Evolutionary conservation across 1,140 invertebrate species (phyloP).

Genomic region (Drosophila malerkotliana): DNA sequence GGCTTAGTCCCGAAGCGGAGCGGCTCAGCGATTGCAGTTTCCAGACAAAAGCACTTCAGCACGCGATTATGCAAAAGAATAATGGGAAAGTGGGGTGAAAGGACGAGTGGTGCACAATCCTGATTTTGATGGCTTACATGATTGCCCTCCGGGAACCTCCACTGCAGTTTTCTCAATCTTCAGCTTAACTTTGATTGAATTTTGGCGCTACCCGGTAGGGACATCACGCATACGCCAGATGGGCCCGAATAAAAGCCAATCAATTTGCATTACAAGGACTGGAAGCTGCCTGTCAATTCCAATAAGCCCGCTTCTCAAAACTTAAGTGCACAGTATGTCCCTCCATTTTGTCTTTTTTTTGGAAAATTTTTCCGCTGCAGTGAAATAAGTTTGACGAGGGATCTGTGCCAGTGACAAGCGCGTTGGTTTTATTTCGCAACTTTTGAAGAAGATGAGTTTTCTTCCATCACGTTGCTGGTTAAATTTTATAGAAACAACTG

Average conservation of each 20-base stretch:
- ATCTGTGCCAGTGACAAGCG: conserved; percentile 32
- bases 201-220: conserved; percentile 2
- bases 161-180: conserved; percentile 11
- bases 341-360: conserved; percentile 11
- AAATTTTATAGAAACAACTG: not conserved
- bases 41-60: conserved; percentile 42
- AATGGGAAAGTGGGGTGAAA: not conserved
- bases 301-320: conserved; percentile 46
- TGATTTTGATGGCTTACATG: conserved; percentile 30
- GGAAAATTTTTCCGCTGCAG: conserved; percentile 25
- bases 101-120: not conserved
- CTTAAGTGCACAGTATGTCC: conserved; percentile 28
- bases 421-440: conserved; percentile 15
- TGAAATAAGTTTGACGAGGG: conserved; percentile 35
- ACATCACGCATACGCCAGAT: conserved; percentile 28
- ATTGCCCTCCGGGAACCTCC: conserved; percentile 22
- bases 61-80: conserved; percentile 29
- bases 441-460: conserved; percentile 15
- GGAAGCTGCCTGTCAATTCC: conserved; percentile 59
- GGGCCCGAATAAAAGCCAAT: conserved; percentile 41
- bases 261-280: conserved; percentile 45
- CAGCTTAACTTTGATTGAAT: conserved; percentile 50
- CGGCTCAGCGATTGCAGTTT: conserved; percentile 39
- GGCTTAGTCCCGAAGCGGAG: conserved; percentile 41
- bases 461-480: conserved; percentile 18